phyloP scores from a whole-genome alignment of 2,113 vertebrate genomes.

The Paramisgurnus dabryanus region DNA sequence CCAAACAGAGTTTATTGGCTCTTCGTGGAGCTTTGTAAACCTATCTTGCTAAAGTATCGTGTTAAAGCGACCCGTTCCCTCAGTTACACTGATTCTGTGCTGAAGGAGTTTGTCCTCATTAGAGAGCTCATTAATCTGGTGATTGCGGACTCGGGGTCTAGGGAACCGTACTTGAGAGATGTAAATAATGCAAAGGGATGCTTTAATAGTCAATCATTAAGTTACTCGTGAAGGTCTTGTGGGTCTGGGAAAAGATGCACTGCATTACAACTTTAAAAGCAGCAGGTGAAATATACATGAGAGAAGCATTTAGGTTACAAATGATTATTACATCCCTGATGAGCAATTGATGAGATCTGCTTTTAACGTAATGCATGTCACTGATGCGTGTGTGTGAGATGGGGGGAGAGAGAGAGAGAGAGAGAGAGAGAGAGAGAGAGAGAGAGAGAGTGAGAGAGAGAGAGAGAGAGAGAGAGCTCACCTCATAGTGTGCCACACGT shows the following conservation, averaged over 20 bases:
- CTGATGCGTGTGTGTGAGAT: conserved; percentile 30
- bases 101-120: conserved; percentile 67
- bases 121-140: conserved; percentile 67
- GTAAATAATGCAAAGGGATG: conserved; percentile 61
- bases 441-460: neutral
- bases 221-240: conserved; percentile 53
- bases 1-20: conserved; percentile 31
- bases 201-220: conserved; percentile 70
- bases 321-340: conserved; percentile 34
- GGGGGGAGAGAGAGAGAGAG: neutral
- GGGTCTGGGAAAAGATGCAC: conserved; percentile 65
- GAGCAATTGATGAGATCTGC: conserved; percentile 42
- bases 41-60: conserved; percentile 34
- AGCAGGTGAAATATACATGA: conserved; percentile 48
- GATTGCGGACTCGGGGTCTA: conserved; percentile 67
- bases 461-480: conserved; percentile 56
- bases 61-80: conserved; percentile 33
- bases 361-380: conserved; percentile 36
- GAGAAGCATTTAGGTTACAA: conserved; percentile 36
- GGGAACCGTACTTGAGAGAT: conserved; percentile 48
- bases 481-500: conserved; percentile 84
- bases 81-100: conserved; percentile 58
- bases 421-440: neutral
- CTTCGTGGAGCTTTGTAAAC: conserved; percentile 41
- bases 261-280: conserved; percentile 62